These are phyloP conservation scores for Salvelinus fontinalis DNA, from an alignment of 2,113 vertebrate genomes.

Conservation along the genomic window DNA sequence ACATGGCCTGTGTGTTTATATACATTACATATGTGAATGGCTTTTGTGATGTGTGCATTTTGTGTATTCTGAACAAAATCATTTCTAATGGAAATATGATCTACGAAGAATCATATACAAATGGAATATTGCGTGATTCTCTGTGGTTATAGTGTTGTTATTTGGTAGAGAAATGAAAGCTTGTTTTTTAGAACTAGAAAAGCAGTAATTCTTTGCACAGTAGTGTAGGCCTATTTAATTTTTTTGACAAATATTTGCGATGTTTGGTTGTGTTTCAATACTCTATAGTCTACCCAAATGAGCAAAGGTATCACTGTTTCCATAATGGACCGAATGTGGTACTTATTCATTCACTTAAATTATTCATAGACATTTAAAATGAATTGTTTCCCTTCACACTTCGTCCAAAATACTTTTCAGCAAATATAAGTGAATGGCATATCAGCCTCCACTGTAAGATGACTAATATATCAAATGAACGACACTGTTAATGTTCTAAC, in stretches of 20 bases:
- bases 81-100: slow-evolving; percentile 51
- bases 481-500: background rate
- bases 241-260: slow-evolving; percentile 69
- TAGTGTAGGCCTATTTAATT: slow-evolving; percentile 46
- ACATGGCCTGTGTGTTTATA: slow-evolving; percentile 29
- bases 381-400: background rate
- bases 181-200: slow-evolving; percentile 53
- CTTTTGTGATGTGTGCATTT: slow-evolving; percentile 69
- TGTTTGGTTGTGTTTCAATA: slow-evolving; percentile 56
- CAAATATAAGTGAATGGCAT: background rate
- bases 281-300: slow-evolving; percentile 53
- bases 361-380: slow-evolving; percentile 3
- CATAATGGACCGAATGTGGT: slow-evolving; percentile 48
- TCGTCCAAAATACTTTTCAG: background rate
- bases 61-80: slow-evolving; percentile 67
- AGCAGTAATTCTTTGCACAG: slow-evolving; percentile 70
- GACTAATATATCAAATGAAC: slow-evolving; percentile 1
- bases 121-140: slow-evolving; percentile 54
- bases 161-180: slow-evolving; percentile 52
- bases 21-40: slow-evolving; percentile 54
- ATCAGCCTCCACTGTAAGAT: background rate
- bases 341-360: background rate
- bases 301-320: slow-evolving; percentile 70
- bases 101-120: slow-evolving; percentile 53
- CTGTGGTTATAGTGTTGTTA: slow-evolving; percentile 66